Percentiles rank a stretch among this genome's conserved stretches.
phyloP scores from a whole-genome alignment of 2,888 invertebrate genomes.

The Amblyjoppa proteus region DNA sequence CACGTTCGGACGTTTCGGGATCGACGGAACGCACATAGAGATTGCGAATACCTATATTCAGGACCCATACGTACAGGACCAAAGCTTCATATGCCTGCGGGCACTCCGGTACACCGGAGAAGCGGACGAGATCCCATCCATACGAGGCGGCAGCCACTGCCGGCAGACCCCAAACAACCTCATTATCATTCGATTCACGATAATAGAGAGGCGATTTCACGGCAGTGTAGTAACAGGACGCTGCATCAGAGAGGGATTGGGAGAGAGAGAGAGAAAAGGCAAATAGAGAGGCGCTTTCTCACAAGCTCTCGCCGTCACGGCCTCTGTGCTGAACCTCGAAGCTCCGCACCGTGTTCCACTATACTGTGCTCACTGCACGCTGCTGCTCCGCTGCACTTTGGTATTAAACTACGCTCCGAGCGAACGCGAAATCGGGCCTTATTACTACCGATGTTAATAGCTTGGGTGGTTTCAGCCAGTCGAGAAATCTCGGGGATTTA shows the following conservation, averaged over 20 bases:
- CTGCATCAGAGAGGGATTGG: conserved; percentile 31
- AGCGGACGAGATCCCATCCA: conserved; percentile 45
- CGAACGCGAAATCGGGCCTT: conserved; percentile 53
- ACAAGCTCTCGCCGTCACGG: conserved; percentile 50
- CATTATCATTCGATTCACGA: conserved; percentile 83
- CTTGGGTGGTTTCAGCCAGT: conserved; percentile 43
- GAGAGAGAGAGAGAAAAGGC: background rate
- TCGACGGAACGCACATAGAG: conserved; percentile 39
- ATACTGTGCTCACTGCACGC: conserved; percentile 28
- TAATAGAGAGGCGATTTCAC: conserved; percentile 77
- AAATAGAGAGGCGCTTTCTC: conserved; percentile 57
- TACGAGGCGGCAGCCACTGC: conserved; percentile 53
- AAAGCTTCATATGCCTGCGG: conserved; percentile 45
- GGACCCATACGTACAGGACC: conserved; percentile 3
- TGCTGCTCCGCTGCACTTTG: conserved; percentile 48
- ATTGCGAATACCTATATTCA: conserved; percentile 36
- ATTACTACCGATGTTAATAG: conserved; percentile 54
- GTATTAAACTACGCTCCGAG: conserved; percentile 59
- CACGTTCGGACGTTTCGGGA: conserved; percentile 14
- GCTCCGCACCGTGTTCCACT: conserved; percentile 44
- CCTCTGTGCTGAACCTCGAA: conserved; percentile 48
- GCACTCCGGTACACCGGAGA: conserved; percentile 30
- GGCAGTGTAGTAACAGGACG: conserved; percentile 55
- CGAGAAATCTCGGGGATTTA: background rate
- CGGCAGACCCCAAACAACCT: conserved; percentile 77